These are phyloP conservation scores for Tetraneura akinire DNA, from an alignment of 1,140 invertebrate species.

Conservation along the genomic window DNA sequence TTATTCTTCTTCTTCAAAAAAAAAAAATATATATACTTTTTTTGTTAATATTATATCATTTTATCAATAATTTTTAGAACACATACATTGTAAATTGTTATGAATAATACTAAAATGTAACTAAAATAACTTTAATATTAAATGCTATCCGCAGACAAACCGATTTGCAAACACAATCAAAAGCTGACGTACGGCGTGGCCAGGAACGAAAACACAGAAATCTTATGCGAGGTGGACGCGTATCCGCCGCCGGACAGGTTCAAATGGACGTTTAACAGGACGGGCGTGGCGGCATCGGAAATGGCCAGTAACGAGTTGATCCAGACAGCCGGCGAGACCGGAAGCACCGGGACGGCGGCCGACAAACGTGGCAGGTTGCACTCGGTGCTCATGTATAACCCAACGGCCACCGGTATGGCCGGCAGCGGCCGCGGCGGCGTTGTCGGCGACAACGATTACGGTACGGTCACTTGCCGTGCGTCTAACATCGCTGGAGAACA, in stretches of 20 bases:
- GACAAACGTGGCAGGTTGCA: constrained; percentile 54
- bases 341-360: background rate
- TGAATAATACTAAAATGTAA: too few species aligned
- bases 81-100: too few species aligned
- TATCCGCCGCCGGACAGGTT: constrained; percentile 81
- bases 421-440: background rate
- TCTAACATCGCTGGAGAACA: constrained; percentile 70
- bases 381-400: constrained; percentile 65
- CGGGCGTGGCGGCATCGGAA: constrained; percentile 56
- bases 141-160: constrained; percentile 78
- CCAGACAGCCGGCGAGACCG: constrained; percentile 9
- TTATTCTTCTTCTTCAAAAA: too few species aligned
- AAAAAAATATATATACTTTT: too few species aligned
- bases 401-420: background rate
- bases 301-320: background rate
- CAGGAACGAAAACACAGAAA: constrained; percentile 75
- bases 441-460: constrained; percentile 70
- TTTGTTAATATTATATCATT: too few species aligned
- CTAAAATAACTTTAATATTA: too few species aligned
- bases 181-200: constrained; percentile 83
- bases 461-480: constrained; percentile 71
- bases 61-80: too few species aligned
- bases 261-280: constrained; percentile 88
- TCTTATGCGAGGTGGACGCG: constrained; percentile 83
- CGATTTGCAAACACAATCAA: constrained; percentile 76